Evolutionary conservation across 2,113 vertebrate genomes (phyloP).

Genomic region (Lycaon pictus): DNA sequence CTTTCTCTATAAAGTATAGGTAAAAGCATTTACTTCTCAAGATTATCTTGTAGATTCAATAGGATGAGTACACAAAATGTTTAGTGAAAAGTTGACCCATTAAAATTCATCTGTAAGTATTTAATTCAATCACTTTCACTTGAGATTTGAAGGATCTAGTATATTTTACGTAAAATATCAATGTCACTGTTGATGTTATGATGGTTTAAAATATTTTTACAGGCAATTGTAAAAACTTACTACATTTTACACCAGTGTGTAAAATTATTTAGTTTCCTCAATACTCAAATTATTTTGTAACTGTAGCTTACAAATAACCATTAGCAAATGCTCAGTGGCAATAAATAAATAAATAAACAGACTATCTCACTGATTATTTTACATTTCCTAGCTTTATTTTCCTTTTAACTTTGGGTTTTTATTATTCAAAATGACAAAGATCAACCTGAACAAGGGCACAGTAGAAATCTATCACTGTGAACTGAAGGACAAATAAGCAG

Average conservation of each 20-base stretch:
- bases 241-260: neutral
- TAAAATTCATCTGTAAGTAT: neutral
- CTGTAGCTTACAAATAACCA: neutral
- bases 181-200: neutral
- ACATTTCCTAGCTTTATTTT: neutral
- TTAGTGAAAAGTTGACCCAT: neutral
- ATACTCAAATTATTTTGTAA: neutral
- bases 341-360: neutral
- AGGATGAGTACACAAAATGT: neutral
- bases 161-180: slow-evolving; percentile 27
- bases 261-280: neutral
- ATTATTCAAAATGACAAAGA: neutral
- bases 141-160: neutral
- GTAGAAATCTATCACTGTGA: neutral
- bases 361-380: neutral
- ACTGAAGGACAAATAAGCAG: neutral
- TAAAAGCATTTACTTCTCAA: neutral
- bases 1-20: neutral
- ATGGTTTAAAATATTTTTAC: neutral
- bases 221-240: neutral
- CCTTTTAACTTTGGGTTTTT: neutral
- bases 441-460: neutral
- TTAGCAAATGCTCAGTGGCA: neutral
- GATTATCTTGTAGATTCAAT: neutral
- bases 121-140: slow-evolving; percentile 7